Conservation (phyloP, 2,888 invertebrate species). For the Apotomis betuletana region DNA sequence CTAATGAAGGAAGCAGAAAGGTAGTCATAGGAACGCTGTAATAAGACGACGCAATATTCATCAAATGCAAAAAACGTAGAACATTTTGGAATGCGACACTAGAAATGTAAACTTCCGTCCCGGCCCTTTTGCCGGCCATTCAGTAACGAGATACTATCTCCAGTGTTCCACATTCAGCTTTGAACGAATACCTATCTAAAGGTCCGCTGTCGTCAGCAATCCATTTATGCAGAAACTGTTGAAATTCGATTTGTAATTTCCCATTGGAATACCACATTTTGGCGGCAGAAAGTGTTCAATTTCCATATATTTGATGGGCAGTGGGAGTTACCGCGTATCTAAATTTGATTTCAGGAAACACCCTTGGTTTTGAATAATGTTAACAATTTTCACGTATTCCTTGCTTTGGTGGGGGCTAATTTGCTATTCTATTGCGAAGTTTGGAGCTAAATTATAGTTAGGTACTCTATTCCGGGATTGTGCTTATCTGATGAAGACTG, state of each 20-base stretch:
- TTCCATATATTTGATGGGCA: constrained; percentile 8
- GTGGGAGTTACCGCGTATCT: background rate
- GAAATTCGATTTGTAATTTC: constrained; percentile 33
- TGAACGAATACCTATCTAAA: constrained; percentile 23
- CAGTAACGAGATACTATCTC: constrained; percentile 2
- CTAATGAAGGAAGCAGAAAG: too few species aligned
- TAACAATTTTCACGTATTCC: background rate
- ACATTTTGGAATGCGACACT: too few species aligned
- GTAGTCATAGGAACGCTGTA: too few species aligned
- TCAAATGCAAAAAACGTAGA: too few species aligned
- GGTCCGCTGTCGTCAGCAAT: constrained; percentile 9
- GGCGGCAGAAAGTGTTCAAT: background rate
- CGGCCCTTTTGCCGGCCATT: too few species aligned
- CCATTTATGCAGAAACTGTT: constrained; percentile 23
- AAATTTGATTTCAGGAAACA: background rate
- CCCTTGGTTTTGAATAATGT: background rate
- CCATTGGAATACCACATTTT: constrained; percentile 23
- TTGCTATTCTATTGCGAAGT: constrained; percentile 10
- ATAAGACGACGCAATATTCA: too few species aligned
- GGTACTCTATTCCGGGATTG: background rate
- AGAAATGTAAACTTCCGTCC: too few species aligned
- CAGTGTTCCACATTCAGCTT: constrained; percentile 16
- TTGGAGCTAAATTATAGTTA: constrained; percentile 2
- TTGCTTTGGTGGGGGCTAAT: constrained; percentile 6
- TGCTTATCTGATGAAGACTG: background rate